Conservation (phyloP, 1,140 invertebrate genomes). For the Tetragonula clypearis region DNA sequence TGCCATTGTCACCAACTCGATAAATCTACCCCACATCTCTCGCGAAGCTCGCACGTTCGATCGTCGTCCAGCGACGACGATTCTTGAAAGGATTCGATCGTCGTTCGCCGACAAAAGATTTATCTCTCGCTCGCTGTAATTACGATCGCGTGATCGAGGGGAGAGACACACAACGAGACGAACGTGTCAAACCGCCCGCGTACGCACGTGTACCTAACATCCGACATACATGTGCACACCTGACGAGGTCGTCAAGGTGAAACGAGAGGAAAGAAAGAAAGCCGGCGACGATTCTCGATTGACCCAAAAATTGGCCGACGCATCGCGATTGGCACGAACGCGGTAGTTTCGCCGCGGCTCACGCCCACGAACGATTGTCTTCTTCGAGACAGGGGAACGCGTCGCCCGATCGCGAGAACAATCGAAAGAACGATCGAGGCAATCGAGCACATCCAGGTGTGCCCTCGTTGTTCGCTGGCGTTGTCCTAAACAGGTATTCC, state of each 20-base stretch:
- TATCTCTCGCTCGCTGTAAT: slow-evolving; percentile 20
- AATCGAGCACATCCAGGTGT: slow-evolving; percentile 46
- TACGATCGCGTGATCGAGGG: not conserved
- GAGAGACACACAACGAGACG: not conserved
- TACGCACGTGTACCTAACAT: not conserved
- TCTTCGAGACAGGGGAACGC: slow-evolving; percentile 52
- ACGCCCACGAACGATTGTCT: slow-evolving; percentile 73
- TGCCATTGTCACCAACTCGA: not conserved
- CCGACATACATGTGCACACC: not conserved
- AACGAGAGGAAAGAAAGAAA: slow-evolving; percentile 47
- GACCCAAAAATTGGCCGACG: slow-evolving; percentile 74
- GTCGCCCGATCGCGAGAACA: slow-evolving; percentile 5
- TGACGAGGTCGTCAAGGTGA: not conserved
- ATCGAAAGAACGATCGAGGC: slow-evolving; percentile 10
- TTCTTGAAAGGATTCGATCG: slow-evolving; percentile 22
- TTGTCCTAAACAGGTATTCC: no score
- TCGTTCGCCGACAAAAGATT: slow-evolving; percentile 21
- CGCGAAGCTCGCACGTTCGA: not conserved
- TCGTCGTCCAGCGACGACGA: not conserved
- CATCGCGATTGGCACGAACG: slow-evolving; percentile 16
- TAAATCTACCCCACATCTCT: not conserved
- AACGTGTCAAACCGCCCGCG: not conserved
- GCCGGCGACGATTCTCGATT: slow-evolving; percentile 69
- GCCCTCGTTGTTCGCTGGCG: slow-evolving; percentile 9
- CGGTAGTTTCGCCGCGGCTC: slow-evolving; percentile 43